A percentile compares a stretch with the other conserved stretches of the same genome.
Conservation (phyloP, 2,888 invertebrate species). For the Chrysomela aeneicollis region DNA sequence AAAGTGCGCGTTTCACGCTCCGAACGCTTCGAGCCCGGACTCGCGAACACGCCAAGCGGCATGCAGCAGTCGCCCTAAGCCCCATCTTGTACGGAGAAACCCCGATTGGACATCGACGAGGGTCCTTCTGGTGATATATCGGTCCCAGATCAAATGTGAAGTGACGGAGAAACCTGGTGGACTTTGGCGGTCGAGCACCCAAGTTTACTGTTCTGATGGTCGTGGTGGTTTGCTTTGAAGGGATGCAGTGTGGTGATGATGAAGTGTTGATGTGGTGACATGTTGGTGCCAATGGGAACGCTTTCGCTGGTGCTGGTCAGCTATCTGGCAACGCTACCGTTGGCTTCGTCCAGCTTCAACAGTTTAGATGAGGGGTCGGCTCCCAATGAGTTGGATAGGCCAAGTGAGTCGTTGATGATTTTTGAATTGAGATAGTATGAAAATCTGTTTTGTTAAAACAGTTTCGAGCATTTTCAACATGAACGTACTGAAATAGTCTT, state of each 20-base stretch:
- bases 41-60: background rate
- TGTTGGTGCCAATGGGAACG: slow-evolving; percentile 51
- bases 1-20: slow-evolving; percentile 36
- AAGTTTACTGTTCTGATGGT: background rate
- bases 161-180: background rate
- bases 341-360: slow-evolving; percentile 62
- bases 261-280: slow-evolving; percentile 39
- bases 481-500: too few relatives aligned
- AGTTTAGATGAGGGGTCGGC: slow-evolving; percentile 67
- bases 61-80: slow-evolving; percentile 10
- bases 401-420: slow-evolving; percentile 60
- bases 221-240: background rate
- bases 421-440: too few relatives aligned
- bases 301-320: slow-evolving; percentile 64
- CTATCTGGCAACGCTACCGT: slow-evolving; percentile 58
- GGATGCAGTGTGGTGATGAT: slow-evolving; percentile 22
- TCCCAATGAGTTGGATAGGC: slow-evolving; percentile 69
- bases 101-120: too few relatives aligned
- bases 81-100: too few relatives aligned
- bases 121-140: too few relatives aligned
- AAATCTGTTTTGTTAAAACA: too few relatives aligned
- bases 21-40: slow-evolving; percentile 16
- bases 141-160: too few relatives aligned
- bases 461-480: too few relatives aligned
- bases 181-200: background rate